Base-by-base conservation (phyloP, 2,888 invertebrate species). In the Amblyteles armatorius region DNA sequence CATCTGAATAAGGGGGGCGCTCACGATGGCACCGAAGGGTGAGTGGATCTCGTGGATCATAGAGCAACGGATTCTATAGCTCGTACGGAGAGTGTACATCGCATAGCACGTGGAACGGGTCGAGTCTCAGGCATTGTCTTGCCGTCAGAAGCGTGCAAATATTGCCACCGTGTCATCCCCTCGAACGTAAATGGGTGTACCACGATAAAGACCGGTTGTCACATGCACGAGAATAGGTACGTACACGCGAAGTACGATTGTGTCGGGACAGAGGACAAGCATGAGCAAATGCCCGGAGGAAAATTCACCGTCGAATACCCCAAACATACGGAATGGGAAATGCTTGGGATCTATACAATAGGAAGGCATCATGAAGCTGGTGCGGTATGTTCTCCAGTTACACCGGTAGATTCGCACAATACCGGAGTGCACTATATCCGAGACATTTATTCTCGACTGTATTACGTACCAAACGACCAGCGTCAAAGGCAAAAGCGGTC, bases 121-220 rank as follows among this genome's bases (percentile, higher is more conserved):
- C 90, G 91, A 91, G 90, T 89, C 90, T 91, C 90, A 33, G 50
- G 74, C 84, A 93, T 93, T 93, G 92, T 93, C 92, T 90, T 91
- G 89, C 90, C 91, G 91, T 92, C 93, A 91, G 90, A 86, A 88
- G 88, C 91, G 91, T 86, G 92, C 92, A 93, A 93, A 93, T 92
- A 93, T 93, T 92, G 91, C 92, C 92, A 92, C 91, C 92, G 89
- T 91, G 90, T 91, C 90, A 85, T 87, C 84, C 89, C 88, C 87
- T 88, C 86, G 72, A 76, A 44, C 65, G 65, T 77, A 77, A 84
- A 80, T 72, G 76, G 60, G 50, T 68, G 13, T 57, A 63, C 29
- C 29, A 67, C 77, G 65, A 67, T 52, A 60, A 65, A 78, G 79
- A 69, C 40, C 71, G 63, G 73, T 84, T 63, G 78, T 78, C 73